Evolutionary conservation across 92 coral and sea anemone species (phyloP), one percentile per base, ranked within the genome.

Genomic region (Porites divaricata): DNA sequence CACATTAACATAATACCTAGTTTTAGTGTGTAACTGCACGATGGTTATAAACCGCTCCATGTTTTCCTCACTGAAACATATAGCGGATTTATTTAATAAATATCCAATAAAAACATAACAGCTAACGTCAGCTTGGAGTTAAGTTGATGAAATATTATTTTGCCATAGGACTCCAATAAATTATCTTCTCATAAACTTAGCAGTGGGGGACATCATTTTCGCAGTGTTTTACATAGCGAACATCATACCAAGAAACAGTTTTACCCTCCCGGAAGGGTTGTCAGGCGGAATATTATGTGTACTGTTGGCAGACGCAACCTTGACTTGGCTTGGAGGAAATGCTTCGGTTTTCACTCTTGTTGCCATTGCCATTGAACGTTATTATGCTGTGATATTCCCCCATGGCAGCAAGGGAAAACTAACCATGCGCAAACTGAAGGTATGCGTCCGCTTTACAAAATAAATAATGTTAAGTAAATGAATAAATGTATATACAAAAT

Each of bases 151-250:
- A 35, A 35, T 35, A 4, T 35, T 35, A 35, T 35, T 35, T 35
- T 35, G 45, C 25, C 58, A 49, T 26, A 72, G 76, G 76, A 72
- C 57, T 17, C 28, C 76, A 16, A 48, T 72, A 48, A 72, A 72
- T 21, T 72, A 72, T 72, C 24, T 72, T 13, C 57, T 72, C 1
- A 26, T 72, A 8, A 72, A 72, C 54, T 35, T 72, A 58, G 76
- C 76, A 16, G 59, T 49, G 14, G 21, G 58, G 14, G 76, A 72
- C 25, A 72, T 72, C 61, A 51, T 72, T 9, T 72, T 45, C 9
- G 76, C 76, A 10, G 25, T 20, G 20, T 72, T 72, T 20, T 45
- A 45, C 28, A 8, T 72, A 17, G 57, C 76, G 24, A 48, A 72
- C 11, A 48, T 49, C 57, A 17, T 72, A 20, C 2, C 49, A 6